Base-by-base conservation (phyloP, 2,113 vertebrate genomes). In the Eptatretus burgeri region DNA sequence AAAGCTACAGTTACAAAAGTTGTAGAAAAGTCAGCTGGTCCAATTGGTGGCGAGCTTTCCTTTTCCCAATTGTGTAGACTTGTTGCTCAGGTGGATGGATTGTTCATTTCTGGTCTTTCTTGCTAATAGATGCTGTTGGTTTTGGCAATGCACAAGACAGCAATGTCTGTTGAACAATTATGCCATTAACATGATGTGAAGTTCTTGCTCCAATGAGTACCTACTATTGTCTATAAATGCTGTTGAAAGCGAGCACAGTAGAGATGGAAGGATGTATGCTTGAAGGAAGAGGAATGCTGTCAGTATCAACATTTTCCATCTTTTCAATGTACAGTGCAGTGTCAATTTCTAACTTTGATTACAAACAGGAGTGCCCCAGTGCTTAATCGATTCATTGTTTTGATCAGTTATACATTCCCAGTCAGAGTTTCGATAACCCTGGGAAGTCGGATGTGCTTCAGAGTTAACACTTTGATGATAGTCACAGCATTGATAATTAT, bases 211-310 rank as follows among this genome's bases (percentile, higher is more conserved):
- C 52, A 53, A 14, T n/a, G 52, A 53, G 52, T 53, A 53, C 52
- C 52, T 56, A 14, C 52, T n/a, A 17, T 56, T 53, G 52, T 53
- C 52, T 56, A 17, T 56, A 5, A 56, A 56, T 56, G 17, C 17
- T 56, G 14, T 56, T 17, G 17, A 56, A 56, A 17, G 52, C 14
- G 52, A 56, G 5, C 52, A 56, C 52, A 5, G 52, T 56, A 56
- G 52, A 17, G 52, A 56, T 56, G 52, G 52, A 56, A 56, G 52
- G 52, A 56, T 56, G 52, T 56, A 14, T 17, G 52, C 52, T 5
- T n/a, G n/a, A n/a, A n/a, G 52, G 52, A 56, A 56, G 52, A 56
- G 52, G 52, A 17, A 56, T 17, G 52, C 52, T 56, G 52, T 17
- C 52, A 56, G 52, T 56, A 17, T 56, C 52, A 17, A 56, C 17